Evolutionary conservation across 2,797 vertebrate species (phyloP).

Genomic region (Hydrolagus colliei): DNA sequence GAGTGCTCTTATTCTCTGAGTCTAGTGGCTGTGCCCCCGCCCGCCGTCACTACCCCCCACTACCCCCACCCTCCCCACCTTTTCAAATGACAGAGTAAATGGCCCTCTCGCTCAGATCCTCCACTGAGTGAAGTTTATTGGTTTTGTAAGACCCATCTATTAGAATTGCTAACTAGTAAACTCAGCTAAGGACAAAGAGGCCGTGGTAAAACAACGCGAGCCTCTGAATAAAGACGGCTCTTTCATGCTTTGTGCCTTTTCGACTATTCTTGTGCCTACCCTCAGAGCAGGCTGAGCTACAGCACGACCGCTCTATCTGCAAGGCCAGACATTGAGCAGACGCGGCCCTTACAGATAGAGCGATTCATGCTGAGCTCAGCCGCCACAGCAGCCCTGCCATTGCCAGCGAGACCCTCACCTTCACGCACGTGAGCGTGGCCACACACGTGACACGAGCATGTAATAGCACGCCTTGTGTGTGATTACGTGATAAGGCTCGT

Average conservation of each 20-base stretch:
- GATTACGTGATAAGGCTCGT: too few species aligned
- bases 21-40: conserved; percentile 47
- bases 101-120: conserved; percentile 46
- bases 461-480: too few species aligned
- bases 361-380: too few species aligned
- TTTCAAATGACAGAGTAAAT: conserved; percentile 36
- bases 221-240: conserved; percentile 8
- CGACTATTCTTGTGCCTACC: background rate
- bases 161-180: conserved; percentile 52
- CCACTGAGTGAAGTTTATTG: conserved; percentile 50
- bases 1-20: conserved; percentile 49
- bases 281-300: background rate
- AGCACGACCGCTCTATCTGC: too few species aligned
- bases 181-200: conserved; percentile 21
- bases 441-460: too few species aligned
- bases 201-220: conserved; percentile 10
- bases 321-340: too few species aligned
- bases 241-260: conserved; percentile 25
- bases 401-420: too few species aligned
- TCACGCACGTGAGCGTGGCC: too few species aligned
- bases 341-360: too few species aligned
- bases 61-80: conserved; percentile 33
- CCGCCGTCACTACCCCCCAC: background rate
- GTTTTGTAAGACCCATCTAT: conserved; percentile 45
- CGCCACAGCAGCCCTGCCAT: too few species aligned